Conservation (phyloP, 2,888 invertebrate species). For the Himalopsyche japonica region DNA sequence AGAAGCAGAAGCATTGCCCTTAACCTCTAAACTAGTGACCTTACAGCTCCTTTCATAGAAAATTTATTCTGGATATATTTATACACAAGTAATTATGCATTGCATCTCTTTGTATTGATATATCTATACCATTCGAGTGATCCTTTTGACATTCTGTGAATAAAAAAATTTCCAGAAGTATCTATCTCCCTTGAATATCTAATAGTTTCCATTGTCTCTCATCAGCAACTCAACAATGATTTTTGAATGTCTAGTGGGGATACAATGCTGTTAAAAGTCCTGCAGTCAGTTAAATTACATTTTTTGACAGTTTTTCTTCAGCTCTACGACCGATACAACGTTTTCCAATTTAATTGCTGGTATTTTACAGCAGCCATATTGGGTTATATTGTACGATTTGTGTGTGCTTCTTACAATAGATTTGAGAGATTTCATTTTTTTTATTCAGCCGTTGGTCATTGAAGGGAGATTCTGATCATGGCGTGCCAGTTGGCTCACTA, state of each 20-base stretch:
- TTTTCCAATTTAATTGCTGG: not conserved
- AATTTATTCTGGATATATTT: not conserved
- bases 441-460: conserved; percentile 73
- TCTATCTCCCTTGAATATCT: conserved; percentile 32
- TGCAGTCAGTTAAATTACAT: not conserved
- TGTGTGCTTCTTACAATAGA: not conserved
- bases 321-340: conserved; percentile 1
- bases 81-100: conserved; percentile 6
- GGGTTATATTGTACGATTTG: too few species aligned
- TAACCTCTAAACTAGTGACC: conserved; percentile 18
- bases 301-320: conserved; percentile 17
- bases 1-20: conserved; percentile 5
- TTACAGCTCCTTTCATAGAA: conserved; percentile 18
- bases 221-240: conserved; percentile 4
- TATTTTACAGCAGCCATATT: not conserved
- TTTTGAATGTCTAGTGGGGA: not conserved
- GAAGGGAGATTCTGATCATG: conserved; percentile 62
- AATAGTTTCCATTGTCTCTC: conserved; percentile 23
- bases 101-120: not conserved
- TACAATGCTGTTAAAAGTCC: not conserved
- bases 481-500: conserved; percentile 53
- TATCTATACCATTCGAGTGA: not conserved
- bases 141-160: conserved; percentile 15
- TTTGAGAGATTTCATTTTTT: not conserved
- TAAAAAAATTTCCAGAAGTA: conserved; percentile 17